These are phyloP conservation scores for Clytia hemisphaerica DNA, from an alignment of 30 jellyfish, hydroid and myxozoan species.

Conservation along the genomic window DNA sequence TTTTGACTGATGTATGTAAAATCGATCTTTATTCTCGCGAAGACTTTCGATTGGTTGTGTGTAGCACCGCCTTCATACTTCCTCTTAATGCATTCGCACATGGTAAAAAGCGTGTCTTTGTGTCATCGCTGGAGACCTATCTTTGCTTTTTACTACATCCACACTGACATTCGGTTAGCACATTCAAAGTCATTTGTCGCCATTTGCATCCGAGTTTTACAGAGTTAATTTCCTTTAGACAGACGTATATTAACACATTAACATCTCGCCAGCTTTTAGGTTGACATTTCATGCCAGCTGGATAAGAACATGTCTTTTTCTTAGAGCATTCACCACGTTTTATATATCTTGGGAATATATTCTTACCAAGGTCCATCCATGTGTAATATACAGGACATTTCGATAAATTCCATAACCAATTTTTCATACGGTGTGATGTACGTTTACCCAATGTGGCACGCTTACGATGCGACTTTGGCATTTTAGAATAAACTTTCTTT, in stretches of 20 bases:
- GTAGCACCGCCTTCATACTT: no score
- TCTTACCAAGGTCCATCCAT: slow-evolving; percentile 80
- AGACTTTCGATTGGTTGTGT: no score
- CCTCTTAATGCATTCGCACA: no score
- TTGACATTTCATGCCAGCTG: slow-evolving; percentile 90
- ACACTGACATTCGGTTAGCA: slow-evolving; percentile 63
- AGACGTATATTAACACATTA: slow-evolving; percentile 59
- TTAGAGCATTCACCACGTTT: slow-evolving; percentile 69
- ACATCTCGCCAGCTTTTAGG: slow-evolving; percentile 41
- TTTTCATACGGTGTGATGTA: slow-evolving; percentile 59
- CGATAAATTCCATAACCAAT: slow-evolving; percentile 91
- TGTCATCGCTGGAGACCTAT: no score
- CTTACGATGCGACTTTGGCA: slow-evolving; percentile 38
- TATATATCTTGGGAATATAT: slow-evolving; percentile 84
- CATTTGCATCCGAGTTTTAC: slow-evolving; percentile 46
- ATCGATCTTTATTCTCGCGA: no score
- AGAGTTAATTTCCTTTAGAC: slow-evolving; percentile 33
- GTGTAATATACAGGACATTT: slow-evolving; percentile 84
- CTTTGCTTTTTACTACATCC: slow-evolving; percentile 47
- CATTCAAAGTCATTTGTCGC: slow-evolving; percentile 46
- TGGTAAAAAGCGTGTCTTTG: no score
- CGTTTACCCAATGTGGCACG: slow-evolving; percentile 62
- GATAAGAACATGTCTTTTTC: slow-evolving; percentile 82
- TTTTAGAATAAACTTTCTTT: slow-evolving; percentile 40
- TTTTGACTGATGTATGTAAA: no score